Percentiles rank a stretch among this genome's conserved stretches.
Conservation (phyloP, 64 coral and sea anemone species). For the Pocillopora verrucosa region DNA sequence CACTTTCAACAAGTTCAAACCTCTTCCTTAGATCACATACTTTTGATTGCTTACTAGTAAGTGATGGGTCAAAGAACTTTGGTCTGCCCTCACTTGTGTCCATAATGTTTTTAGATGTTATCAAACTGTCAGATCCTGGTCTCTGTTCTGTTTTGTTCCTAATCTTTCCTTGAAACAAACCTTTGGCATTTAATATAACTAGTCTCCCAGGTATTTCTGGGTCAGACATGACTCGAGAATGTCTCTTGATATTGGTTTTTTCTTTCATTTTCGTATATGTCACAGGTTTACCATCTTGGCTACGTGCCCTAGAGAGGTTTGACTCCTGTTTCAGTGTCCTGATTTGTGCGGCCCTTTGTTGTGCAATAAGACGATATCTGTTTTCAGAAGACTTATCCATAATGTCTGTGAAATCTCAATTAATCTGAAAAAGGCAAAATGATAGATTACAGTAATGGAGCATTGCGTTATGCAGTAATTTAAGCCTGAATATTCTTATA, state of each 20-base stretch:
- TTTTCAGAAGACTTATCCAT: background rate
- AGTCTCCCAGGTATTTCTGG: slow-evolving; percentile 10
- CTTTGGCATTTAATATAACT: slow-evolving; percentile 45
- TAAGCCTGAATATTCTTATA: no score
- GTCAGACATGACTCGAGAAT: slow-evolving; percentile 21
- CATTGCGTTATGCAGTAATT: background rate
- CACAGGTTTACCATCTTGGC: slow-evolving; percentile 38
- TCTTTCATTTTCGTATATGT: slow-evolving; percentile 16
- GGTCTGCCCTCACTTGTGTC: background rate
- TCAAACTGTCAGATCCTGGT: background rate
- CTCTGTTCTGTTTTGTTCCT: background rate
- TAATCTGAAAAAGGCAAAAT: background rate
- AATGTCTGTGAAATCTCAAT: background rate
- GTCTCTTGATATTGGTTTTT: background rate
- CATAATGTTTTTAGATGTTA: background rate
- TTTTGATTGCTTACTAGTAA: background rate
- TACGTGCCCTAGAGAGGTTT: background rate
- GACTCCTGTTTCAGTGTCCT: background rate
- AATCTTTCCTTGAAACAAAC: slow-evolving; percentile 29
- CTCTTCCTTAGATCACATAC: slow-evolving; percentile 22
- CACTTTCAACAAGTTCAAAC: slow-evolving; percentile 9
- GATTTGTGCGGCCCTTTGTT: slow-evolving; percentile 8
- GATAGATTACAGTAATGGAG: background rate
- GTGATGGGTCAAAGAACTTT: slow-evolving; percentile 5
- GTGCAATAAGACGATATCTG: background rate